These are phyloP conservation scores for Montifringilla adamsi DNA, from an alignment of 2,113 vertebrate species.

Conservation along the genomic window DNA sequence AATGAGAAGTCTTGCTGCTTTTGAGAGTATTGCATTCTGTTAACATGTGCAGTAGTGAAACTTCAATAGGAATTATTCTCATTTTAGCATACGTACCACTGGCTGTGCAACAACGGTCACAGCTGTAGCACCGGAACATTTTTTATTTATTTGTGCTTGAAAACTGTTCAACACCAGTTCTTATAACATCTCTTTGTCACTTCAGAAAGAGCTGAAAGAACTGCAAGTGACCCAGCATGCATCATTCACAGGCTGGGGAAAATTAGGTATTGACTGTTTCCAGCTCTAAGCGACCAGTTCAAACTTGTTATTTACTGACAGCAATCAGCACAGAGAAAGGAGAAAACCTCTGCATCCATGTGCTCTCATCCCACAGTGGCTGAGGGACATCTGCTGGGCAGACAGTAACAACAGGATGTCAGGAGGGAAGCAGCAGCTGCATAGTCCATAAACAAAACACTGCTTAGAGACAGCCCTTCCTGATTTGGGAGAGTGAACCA, in stretches of 20 bases:
- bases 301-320: slow-evolving; percentile 25
- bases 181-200: not conserved
- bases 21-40: not conserved
- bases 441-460: not conserved
- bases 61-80: slow-evolving; percentile 10
- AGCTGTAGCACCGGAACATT: not conserved
- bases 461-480: not conserved
- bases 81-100: not conserved
- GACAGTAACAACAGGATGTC: not conserved
- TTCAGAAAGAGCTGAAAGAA: slow-evolving; percentile 3
- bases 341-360: not conserved
- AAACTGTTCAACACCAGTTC: not conserved
- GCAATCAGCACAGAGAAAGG: not conserved
- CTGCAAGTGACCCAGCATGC: slow-evolving; percentile 7
- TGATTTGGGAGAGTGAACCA: not conserved
- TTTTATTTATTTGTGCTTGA: slow-evolving; percentile 33
- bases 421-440: not conserved
- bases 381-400: slow-evolving; percentile 24
- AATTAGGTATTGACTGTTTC: slow-evolving; percentile 46
- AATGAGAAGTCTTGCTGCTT: slow-evolving; percentile 44
- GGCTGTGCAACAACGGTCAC: not conserved
- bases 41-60: slow-evolving; percentile 11
- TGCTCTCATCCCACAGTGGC: not conserved
- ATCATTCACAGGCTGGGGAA: slow-evolving; percentile 1
- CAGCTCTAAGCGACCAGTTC: not conserved